phyloP scores from a whole-genome alignment of 1,140 invertebrate species.

The Ostrea edulis region DNA sequence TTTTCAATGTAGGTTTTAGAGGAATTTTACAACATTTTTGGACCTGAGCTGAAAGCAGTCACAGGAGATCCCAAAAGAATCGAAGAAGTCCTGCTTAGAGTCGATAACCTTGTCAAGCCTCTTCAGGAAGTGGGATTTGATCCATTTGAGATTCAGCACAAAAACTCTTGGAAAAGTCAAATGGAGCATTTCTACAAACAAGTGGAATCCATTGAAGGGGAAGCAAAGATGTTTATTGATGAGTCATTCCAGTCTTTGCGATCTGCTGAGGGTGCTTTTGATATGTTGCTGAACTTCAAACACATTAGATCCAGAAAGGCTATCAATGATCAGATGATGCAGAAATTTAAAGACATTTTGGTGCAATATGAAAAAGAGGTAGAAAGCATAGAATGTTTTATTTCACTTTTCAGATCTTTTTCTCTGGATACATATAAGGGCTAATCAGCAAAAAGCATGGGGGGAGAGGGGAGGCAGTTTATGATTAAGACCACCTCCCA shows the following conservation, averaged over 20 bases:
- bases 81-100: conserved; percentile 88
- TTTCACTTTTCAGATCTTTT: too few relatives aligned
- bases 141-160: conserved; percentile 82
- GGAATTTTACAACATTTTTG: conserved; percentile 94
- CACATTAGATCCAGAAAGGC: conserved; percentile 87
- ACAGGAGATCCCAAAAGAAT: conserved; percentile 91
- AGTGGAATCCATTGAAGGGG: conserved; percentile 87
- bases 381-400: too few relatives aligned
- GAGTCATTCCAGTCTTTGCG: conserved; percentile 90
- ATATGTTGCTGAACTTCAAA: conserved; percentile 89
- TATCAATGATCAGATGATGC: conserved; percentile 86
- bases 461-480: too few relatives aligned
- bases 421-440: too few relatives aligned
- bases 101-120: conserved; percentile 86
- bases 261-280: conserved; percentile 88
- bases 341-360: conserved; percentile 92
- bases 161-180: conserved; percentile 85
- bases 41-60: conserved; percentile 90
- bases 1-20: conserved; percentile 83
- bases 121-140: conserved; percentile 87
- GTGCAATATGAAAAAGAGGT: conserved; percentile 91
- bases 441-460: too few relatives aligned
- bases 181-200: conserved; percentile 88
- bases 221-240: conserved; percentile 91
- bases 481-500: too few relatives aligned